Evolutionary conservation across 2,113 vertebrate genomes (phyloP).

Genomic region (Stegostoma tigrinum): DNA sequence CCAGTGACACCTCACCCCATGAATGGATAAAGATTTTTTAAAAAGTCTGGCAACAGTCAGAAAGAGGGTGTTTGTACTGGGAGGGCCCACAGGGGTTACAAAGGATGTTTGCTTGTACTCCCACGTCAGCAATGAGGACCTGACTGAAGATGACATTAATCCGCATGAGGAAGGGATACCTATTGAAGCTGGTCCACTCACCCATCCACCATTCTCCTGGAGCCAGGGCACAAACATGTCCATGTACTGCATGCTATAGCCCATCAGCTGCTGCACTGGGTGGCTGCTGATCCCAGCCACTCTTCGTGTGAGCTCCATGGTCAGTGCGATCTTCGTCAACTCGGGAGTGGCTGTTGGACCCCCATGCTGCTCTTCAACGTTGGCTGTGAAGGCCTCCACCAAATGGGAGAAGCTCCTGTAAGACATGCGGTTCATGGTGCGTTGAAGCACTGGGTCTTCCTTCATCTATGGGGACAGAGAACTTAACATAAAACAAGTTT

Average conservation of each 20-base stretch:
- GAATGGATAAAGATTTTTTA: too few relatives aligned
- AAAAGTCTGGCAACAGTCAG: too few relatives aligned
- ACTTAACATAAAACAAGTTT: neutral
- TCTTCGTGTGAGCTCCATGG: constrained; percentile 56
- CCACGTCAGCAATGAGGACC: neutral
- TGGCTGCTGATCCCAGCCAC: constrained; percentile 51
- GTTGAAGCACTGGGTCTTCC: constrained; percentile 47
- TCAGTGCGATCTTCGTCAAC: constrained; percentile 53
- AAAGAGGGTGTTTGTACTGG: too few relatives aligned
- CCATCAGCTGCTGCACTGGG: constrained; percentile 50
- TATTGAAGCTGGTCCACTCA: constrained; percentile 39
- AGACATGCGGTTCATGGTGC: constrained; percentile 46
- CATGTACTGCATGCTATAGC: constrained; percentile 50
- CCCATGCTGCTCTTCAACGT: constrained; percentile 27
- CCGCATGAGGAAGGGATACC: neutral
- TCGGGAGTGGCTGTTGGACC: constrained; percentile 43
- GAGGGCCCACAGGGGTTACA: neutral
- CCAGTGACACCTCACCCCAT: too few relatives aligned
- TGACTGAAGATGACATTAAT: neutral
- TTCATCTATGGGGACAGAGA: constrained; percentile 45
- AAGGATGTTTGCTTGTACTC: neutral
- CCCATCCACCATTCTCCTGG: constrained; percentile 58
- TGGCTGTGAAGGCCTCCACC: constrained; percentile 49
- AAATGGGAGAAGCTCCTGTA: constrained; percentile 48
- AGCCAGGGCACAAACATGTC: constrained; percentile 59